Percentiles rank a stretch among this genome's conserved stretches.
Evolutionary conservation across 2,797 vertebrate genomes (phyloP).

Genomic region (Eulemur coronatus): DNA sequence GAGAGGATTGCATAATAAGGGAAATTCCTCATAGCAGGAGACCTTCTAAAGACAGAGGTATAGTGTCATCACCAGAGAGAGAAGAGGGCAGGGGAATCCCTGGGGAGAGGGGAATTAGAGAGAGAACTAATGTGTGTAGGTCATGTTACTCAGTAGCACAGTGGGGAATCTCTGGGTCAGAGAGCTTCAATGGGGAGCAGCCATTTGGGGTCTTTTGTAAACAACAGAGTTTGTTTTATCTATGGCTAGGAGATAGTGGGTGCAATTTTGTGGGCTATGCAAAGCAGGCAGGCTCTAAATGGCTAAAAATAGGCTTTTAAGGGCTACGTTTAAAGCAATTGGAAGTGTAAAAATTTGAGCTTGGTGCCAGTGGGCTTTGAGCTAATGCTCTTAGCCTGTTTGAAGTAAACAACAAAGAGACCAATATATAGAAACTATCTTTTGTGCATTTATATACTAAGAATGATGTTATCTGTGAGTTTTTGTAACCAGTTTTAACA

Average conservation of each 20-base stretch:
- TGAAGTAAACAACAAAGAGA: not conserved
- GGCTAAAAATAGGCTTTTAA: not conserved
- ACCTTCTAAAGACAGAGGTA: not conserved
- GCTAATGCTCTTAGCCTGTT: not conserved
- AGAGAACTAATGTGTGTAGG: not conserved
- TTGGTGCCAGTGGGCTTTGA: not conserved
- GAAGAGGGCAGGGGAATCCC: not conserved
- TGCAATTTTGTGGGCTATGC: not conserved
- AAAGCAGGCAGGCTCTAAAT: not conserved
- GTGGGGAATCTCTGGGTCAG: not conserved
- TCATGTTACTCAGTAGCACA: not conserved
- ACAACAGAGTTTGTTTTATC: conserved; percentile 6
- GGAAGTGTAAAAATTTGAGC: not conserved
- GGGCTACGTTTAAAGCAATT: conserved; percentile 21
- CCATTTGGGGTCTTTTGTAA: not conserved
- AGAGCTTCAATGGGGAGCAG: not conserved
- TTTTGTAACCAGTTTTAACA: not conserved
- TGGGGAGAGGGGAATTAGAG: not conserved
- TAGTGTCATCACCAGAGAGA: not conserved
- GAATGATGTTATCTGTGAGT: not conserved
- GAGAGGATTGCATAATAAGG: not conserved
- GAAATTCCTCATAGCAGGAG: not conserved
- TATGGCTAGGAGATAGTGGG: not conserved
- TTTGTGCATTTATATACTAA: not conserved
- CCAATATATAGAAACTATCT: not conserved